A percentile compares a stretch with the other conserved stretches of the same genome.
Conservation (phyloP, 2,113 vertebrate genomes). For the Grammomys dolichurus region DNA sequence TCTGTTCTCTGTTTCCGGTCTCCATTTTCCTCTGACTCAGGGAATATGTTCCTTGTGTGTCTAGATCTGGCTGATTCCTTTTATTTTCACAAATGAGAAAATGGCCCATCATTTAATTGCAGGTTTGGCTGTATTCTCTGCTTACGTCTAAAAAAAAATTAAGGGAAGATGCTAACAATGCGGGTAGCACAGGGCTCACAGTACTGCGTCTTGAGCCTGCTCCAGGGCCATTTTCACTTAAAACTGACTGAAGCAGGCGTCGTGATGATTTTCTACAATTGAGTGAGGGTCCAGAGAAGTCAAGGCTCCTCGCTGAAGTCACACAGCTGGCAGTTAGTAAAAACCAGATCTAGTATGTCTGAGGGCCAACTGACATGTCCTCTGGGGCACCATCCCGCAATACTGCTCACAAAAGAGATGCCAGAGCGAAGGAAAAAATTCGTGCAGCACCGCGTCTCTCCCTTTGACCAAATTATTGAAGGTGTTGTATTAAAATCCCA, state of each 20-base stretch:
- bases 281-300: slow-evolving; percentile 15
- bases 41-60: not conserved
- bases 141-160: not conserved
- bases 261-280: not conserved
- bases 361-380: not conserved
- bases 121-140: not conserved
- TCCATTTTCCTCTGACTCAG: too few species aligned
- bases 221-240: not conserved
- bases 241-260: not conserved
- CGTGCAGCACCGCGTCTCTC: rapidly evolving
- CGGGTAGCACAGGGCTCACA: rapidly evolving
- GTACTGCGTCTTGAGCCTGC: too few species aligned
- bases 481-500: not conserved
- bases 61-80: not conserved
- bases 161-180: not conserved
- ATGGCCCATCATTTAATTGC: not conserved
- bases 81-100: not conserved
- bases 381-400: rapidly evolving
- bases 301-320: not conserved
- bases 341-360: not conserved
- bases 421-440: too few species aligned
- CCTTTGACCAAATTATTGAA: not conserved
- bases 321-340: not conserved
- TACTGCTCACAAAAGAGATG: rapidly evolving
- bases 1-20: not conserved